phyloP scores from a whole-genome alignment of 1,140 invertebrate species.

The Anastrepha ludens region DNA sequence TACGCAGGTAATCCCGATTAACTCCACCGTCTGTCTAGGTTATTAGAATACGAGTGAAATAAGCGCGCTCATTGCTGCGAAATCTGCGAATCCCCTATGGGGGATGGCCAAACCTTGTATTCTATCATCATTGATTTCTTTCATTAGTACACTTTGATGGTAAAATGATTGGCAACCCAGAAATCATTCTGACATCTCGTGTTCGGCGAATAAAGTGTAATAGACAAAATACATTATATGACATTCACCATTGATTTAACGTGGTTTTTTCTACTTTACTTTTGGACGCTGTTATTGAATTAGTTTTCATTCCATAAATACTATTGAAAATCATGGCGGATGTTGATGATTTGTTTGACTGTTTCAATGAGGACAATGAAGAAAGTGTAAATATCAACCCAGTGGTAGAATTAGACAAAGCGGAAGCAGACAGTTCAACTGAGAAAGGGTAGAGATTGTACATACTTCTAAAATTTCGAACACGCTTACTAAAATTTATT shows the following conservation, averaged over 20 bases:
- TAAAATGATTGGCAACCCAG: not conserved
- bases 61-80: too few species aligned
- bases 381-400: not conserved
- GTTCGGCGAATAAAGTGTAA: not conserved
- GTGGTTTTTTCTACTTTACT: not conserved
- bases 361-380: slow-evolving; percentile 58
- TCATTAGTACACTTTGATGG: too few species aligned
- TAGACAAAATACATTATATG: too few species aligned
- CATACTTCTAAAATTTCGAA: not conserved
- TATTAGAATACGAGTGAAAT: too few species aligned
- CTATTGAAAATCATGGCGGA: slow-evolving; percentile 58
- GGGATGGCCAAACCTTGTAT: too few species aligned
- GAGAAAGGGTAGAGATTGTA: not conserved
- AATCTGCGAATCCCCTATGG: too few species aligned
- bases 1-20: too few species aligned
- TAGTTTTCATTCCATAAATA: not conserved
- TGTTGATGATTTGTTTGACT: slow-evolving; percentile 61
- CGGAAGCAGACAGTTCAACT: not conserved
- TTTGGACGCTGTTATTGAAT: not conserved
- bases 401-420: slow-evolving; percentile 19
- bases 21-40: too few species aligned
- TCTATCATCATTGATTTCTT: too few species aligned
- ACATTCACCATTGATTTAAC: not conserved
- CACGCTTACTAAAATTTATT: not conserved
- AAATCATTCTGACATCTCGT: not conserved